These are phyloP conservation scores for Harpagifer antarcticus DNA, from an alignment of 2,797 vertebrate genomes.

Conservation along the genomic window DNA sequence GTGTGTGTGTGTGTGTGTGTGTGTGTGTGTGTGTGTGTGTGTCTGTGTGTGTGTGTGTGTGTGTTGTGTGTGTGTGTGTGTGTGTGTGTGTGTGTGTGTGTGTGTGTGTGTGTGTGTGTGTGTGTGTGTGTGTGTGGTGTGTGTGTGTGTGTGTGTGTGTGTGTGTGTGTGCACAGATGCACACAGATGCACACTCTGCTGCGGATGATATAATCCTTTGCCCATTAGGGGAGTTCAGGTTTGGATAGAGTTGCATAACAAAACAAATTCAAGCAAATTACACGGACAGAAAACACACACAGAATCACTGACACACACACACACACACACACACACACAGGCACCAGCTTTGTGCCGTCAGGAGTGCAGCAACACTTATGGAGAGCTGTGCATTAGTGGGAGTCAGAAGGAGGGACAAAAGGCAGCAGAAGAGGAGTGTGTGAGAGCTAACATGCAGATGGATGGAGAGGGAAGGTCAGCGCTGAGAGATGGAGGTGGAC, in stretches of 20 bases:
- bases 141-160: too few species aligned
- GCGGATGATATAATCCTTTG: conserved; percentile 56
- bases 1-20: too few species aligned
- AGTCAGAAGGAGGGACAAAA: conserved; percentile 48
- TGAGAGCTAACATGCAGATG: conserved; percentile 2
- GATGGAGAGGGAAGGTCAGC: conserved; percentile 21
- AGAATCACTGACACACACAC: conserved; percentile 4
- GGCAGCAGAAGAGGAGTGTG: conserved; percentile 1
- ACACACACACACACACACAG: neutral
- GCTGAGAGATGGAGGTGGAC: conserved; percentile 23
- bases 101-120: too few species aligned
- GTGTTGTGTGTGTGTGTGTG: too few species aligned
- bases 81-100: conserved; percentile 8
- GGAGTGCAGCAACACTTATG: conserved; percentile 49
- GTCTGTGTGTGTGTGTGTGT: too few species aligned
- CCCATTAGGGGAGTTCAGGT: conserved; percentile 53
- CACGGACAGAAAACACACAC: conserved; percentile 17
- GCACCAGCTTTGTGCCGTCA: conserved; percentile 7
- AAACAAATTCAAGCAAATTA: conserved; percentile 48
- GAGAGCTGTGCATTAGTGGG: conserved; percentile 44
- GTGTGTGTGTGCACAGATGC: too few species aligned
- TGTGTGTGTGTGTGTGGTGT: too few species aligned
- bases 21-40: too few species aligned
- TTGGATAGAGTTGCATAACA: conserved; percentile 57
- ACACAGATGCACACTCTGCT: conserved; percentile 12